Percentiles rank a stretch among this genome's conserved stretches.
These are phyloP conservation scores for Diabrotica undecimpunctata DNA, from an alignment of 1,140 invertebrate species.

Conservation along the genomic window DNA sequence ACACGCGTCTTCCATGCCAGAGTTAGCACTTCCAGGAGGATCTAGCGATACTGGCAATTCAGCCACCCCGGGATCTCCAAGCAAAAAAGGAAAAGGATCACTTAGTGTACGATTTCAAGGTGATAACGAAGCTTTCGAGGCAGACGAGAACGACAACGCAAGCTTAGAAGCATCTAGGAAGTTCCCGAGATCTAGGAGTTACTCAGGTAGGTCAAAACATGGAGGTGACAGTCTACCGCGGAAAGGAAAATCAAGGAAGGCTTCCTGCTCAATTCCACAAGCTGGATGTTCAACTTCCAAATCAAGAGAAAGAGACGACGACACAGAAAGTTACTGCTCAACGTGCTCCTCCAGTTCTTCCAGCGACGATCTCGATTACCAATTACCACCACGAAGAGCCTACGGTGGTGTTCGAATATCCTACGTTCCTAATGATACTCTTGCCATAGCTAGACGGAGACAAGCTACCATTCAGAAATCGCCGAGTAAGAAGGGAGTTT, in stretches of 20 bases:
- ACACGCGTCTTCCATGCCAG: slow-evolving; percentile 65
- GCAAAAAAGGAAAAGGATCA: slow-evolving; percentile 41
- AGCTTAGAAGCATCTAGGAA: slow-evolving; percentile 37
- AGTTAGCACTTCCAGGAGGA: slow-evolving; percentile 49
- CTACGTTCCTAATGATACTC: slow-evolving; percentile 84
- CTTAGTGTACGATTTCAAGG: slow-evolving; percentile 64
- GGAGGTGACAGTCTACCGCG: slow-evolving; percentile 41
- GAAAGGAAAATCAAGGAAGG: slow-evolving; percentile 32
- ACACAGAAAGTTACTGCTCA: slow-evolving; percentile 75
- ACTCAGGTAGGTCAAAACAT: slow-evolving; percentile 37
- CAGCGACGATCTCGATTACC: slow-evolving; percentile 78
- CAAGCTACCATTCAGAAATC: slow-evolving; percentile 49
- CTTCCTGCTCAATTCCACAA: slow-evolving; percentile 41
- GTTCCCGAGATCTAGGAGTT: slow-evolving; percentile 48
- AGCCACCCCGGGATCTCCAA: slow-evolving; percentile 42
- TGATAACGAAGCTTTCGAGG: slow-evolving; percentile 57
- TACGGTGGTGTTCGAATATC: slow-evolving; percentile 84
- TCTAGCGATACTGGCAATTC: slow-evolving; percentile 25
- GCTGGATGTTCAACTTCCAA: slow-evolving; percentile 26
- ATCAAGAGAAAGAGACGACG: slow-evolving; percentile 49
- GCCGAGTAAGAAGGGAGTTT: slow-evolving; percentile 40
- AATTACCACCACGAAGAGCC: slow-evolving; percentile 73
- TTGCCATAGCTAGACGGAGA: slow-evolving; percentile 70
- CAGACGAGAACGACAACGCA: slow-evolving; percentile 49
- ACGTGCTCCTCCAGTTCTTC: slow-evolving; percentile 82